phyloP scores from a whole-genome alignment of 2,113 vertebrate species.

The Ploceus nigricollis region DNA sequence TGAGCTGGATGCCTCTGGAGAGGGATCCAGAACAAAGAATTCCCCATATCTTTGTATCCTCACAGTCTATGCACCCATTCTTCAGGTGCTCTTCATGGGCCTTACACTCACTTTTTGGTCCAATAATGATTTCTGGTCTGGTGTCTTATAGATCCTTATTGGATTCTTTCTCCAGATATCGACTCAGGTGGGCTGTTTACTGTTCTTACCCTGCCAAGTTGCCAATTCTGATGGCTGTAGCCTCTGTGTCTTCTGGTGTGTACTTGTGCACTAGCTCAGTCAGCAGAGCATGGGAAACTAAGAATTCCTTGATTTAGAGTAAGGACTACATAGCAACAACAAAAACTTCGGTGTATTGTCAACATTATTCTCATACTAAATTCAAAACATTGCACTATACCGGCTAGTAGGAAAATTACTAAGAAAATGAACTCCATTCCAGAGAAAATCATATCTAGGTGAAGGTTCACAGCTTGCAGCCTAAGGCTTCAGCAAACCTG shows the following conservation, averaged over 20 bases:
- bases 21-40: not conserved
- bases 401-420: not conserved
- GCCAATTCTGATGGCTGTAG: not conserved
- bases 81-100: not conserved
- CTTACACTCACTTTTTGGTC: not conserved
- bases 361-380: not conserved
- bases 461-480: not conserved
- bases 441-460: not conserved
- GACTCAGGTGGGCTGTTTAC: not conserved
- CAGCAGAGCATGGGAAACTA: not conserved
- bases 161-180: not conserved
- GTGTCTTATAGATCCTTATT: not conserved
- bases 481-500: not conserved
- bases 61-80: fast-evolving
- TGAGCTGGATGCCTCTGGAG: not conserved
- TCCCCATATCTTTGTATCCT: not conserved
- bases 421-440: not conserved
- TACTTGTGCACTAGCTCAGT: not conserved
- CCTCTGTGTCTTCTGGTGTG: not conserved
- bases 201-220: not conserved
- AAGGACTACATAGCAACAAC: not conserved
- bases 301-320: not conserved
- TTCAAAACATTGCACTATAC: not conserved
- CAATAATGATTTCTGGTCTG: not conserved
- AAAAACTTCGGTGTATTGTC: not conserved